These are phyloP conservation scores for Catamblyrhynchus diadema DNA, from an alignment of 2,797 vertebrate genomes.

Conservation along the genomic window DNA sequence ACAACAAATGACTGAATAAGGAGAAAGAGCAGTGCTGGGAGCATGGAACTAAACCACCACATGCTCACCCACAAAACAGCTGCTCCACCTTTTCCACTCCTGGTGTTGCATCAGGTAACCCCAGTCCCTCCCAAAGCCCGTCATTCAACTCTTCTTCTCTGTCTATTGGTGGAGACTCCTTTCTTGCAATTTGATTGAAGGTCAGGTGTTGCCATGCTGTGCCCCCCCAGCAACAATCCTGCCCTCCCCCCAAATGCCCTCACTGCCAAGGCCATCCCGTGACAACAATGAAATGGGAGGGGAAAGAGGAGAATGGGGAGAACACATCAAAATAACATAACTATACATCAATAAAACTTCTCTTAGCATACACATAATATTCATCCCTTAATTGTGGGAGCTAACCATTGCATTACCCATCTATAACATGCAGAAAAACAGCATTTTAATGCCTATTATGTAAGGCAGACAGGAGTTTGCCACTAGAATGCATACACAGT, in stretches of 20 bases:
- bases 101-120: background rate
- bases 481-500: background rate
- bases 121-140: background rate
- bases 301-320: background rate
- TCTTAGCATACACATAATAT: background rate
- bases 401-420: background rate
- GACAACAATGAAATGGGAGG: background rate
- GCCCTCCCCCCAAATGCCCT: background rate
- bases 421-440: background rate
- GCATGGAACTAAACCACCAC: accelerated
- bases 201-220: background rate
- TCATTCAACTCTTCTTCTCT: background rate
- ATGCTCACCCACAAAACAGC: background rate
- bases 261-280: background rate
- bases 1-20: background rate
- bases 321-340: background rate
- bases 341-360: background rate
- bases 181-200: background rate
- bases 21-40: background rate
- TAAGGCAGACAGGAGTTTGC: background rate
- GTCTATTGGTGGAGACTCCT: background rate
- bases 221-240: background rate
- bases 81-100: background rate
- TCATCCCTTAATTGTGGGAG: background rate
- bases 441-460: background rate